Percentiles rank a stretch among this genome's conserved stretches.
Conservation (phyloP, 1,140 invertebrate genomes). For the Anthonomus grandis region DNA sequence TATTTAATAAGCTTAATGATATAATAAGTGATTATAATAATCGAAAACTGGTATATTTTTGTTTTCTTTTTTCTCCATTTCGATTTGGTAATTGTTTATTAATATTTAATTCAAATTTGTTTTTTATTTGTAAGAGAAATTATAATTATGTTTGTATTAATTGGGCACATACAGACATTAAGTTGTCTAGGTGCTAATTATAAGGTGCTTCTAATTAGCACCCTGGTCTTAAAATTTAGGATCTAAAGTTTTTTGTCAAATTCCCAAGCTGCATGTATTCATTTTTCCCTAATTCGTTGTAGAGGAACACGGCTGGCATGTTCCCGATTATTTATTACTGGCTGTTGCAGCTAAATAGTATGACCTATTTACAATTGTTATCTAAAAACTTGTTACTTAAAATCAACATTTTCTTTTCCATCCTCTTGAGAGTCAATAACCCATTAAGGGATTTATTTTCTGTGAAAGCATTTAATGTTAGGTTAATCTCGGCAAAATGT, state of each 20-base stretch:
- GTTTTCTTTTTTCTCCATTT: too few species aligned
- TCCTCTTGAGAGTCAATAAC: constrained; percentile 83
- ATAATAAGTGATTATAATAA: too few species aligned
- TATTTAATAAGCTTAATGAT: too few species aligned
- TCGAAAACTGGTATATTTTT: too few species aligned
- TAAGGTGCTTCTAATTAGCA: too few species aligned
- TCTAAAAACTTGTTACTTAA: constrained; percentile 72
- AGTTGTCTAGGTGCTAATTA: too few species aligned
- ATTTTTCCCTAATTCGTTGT: constrained; percentile 79
- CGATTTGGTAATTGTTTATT: too few species aligned
- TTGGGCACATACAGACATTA: too few species aligned
- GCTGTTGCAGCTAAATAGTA: constrained; percentile 86
- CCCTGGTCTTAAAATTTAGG: constrained; percentile 81
- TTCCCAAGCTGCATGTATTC: constrained; percentile 47
- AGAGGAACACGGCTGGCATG: constrained; percentile 73
- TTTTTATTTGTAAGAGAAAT: too few species aligned
- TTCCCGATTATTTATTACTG: constrained; percentile 90
- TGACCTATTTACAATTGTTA: constrained; percentile 82
- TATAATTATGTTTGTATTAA: too few species aligned
- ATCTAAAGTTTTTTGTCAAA: constrained; percentile 50
- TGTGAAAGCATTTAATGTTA: constrained; percentile 81
- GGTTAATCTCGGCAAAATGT: constrained; percentile 82
- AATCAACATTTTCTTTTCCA: constrained; percentile 94
- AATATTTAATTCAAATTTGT: too few species aligned
- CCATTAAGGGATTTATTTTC: constrained; percentile 82